phyloP scores from a whole-genome alignment of 2,888 invertebrate species.

The Acrobasis consociella region DNA sequence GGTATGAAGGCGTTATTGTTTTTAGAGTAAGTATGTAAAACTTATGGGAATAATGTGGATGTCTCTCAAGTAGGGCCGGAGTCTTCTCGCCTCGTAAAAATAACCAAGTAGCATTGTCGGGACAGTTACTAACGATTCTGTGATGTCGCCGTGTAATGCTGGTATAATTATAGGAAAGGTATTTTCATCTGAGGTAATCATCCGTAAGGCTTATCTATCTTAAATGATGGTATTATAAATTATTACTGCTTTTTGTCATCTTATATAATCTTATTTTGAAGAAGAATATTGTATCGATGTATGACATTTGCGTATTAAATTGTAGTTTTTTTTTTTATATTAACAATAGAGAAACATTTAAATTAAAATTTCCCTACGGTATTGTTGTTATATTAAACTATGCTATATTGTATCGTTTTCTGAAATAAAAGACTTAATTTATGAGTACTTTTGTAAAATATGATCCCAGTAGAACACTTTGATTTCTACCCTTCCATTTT shows the following conservation, averaged over 20 bases:
- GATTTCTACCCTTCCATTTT: constrained; percentile 1
- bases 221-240: constrained; percentile 20
- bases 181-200: constrained; percentile 15
- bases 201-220: constrained; percentile 18
- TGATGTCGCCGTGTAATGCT: constrained; percentile 1
- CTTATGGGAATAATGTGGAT: constrained; percentile 18
- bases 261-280: constrained; percentile 37
- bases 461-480: constrained; percentile 1
- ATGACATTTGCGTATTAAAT: constrained; percentile 44
- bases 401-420: constrained; percentile 81
- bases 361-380: constrained; percentile 61
- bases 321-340: constrained; percentile 51
- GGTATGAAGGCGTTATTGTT: constrained; percentile 10
- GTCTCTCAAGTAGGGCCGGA: neutral
- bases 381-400: constrained; percentile 76
- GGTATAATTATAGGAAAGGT: constrained; percentile 4
- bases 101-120: constrained; percentile 18
- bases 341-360: constrained; percentile 47
- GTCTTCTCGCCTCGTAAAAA: neutral
- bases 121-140: constrained; percentile 17
- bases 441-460: constrained; percentile 40
- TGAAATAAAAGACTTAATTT: constrained; percentile 80
- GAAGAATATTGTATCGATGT: constrained; percentile 47
- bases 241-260: constrained; percentile 38
- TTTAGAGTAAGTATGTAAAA: constrained; percentile 6